These are phyloP conservation scores for Sciurus vulgaris DNA, from an alignment of 2,797 vertebrate species.

Conservation along the genomic window DNA sequence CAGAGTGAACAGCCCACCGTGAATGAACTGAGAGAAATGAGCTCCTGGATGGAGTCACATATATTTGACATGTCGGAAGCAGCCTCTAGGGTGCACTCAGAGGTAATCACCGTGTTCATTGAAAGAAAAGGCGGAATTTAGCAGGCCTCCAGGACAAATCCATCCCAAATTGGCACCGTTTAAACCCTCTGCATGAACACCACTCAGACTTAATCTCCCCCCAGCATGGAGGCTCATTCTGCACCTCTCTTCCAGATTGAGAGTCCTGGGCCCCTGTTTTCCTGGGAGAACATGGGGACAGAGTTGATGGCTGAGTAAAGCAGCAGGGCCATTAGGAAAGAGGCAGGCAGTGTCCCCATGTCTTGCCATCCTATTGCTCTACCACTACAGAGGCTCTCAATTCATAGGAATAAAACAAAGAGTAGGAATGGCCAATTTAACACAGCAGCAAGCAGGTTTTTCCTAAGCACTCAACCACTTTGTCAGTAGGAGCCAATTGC, in stretches of 20 bases:
- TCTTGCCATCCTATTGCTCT: neutral
- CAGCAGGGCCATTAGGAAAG: conserved; percentile 65
- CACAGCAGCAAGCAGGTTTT: conserved; percentile 75
- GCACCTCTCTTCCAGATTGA: neutral
- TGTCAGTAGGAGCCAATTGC: conserved; percentile 44
- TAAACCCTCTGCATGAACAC: conserved; percentile 66
- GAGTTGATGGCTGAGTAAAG: neutral
- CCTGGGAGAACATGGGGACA: neutral
- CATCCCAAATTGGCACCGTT: conserved; percentile 52
- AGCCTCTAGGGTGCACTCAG: neutral
- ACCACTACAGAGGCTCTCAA: neutral
- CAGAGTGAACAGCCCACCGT: neutral
- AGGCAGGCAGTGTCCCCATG: neutral
- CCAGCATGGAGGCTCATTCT: conserved; percentile 13
- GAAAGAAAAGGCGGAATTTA: conserved; percentile 64
- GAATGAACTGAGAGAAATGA: neutral
- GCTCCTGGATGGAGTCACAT: neutral
- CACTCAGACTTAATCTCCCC: conserved; percentile 71
- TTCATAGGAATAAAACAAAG: conserved; percentile 64
- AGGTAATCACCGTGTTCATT: conserved; percentile 61
- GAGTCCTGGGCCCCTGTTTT: neutral
- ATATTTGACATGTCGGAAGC: neutral
- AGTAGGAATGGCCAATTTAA: conserved; percentile 65
- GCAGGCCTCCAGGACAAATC: conserved; percentile 39
- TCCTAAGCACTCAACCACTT: conserved; percentile 62